phyloP scores from a whole-genome alignment of 2,113 vertebrate species.

The Ursus arctos region DNA sequence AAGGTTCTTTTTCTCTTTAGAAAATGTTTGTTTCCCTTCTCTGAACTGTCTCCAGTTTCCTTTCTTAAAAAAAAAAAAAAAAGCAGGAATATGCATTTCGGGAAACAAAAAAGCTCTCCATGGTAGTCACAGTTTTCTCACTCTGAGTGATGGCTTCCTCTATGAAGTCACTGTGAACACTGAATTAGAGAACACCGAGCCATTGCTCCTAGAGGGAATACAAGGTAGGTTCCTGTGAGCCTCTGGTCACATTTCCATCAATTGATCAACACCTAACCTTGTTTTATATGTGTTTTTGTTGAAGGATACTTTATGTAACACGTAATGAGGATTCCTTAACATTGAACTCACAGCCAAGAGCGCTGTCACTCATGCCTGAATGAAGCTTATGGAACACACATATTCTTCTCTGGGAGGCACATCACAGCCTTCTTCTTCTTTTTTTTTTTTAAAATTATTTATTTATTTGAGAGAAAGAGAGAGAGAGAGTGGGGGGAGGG shows the following conservation, averaged over 20 bases:
- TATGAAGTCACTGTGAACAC: not conserved
- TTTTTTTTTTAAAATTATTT: too few species aligned
- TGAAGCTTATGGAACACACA: not conserved
- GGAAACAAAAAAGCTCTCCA: not conserved
- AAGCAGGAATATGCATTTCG: not conserved
- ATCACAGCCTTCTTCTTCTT: not conserved
- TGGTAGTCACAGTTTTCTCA: not conserved
- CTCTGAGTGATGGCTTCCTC: not conserved
- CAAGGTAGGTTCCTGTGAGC: not conserved
- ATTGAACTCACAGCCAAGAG: not conserved
- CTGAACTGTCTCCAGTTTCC: not conserved
- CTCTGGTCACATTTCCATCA: not conserved
- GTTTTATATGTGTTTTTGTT: not conserved
- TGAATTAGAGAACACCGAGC: not conserved
- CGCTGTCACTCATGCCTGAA: not conserved
- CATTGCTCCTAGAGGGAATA: not conserved
- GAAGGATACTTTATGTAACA: not conserved
- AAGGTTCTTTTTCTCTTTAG: not conserved
- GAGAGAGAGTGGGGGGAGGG: not conserved
- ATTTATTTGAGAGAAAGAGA: not conserved
- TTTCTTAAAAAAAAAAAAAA: not conserved
- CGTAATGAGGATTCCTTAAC: not conserved
- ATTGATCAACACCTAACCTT: not conserved
- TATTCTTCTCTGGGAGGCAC: not conserved
- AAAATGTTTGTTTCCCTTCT: not conserved